Conservation (phyloP, 2,113 vertebrate genomes). For the Nothobranchius kuhntae region DNA sequence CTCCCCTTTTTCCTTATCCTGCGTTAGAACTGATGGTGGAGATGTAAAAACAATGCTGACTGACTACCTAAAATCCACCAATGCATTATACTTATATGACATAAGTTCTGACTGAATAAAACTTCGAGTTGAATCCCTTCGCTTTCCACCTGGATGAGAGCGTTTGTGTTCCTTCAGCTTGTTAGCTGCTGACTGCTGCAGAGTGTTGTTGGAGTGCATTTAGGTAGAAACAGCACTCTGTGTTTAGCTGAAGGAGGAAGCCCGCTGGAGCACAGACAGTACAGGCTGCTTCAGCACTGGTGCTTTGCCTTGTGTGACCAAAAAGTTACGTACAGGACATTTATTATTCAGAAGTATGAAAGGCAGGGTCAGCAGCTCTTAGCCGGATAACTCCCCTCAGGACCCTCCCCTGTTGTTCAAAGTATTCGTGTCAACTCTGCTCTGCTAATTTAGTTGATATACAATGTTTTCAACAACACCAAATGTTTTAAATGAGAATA, state of each 20-base stretch:
- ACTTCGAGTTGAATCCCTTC: not conserved
- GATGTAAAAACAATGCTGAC: not conserved
- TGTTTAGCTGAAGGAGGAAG: not conserved
- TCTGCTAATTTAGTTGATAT: not conserved
- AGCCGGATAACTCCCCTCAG: not conserved
- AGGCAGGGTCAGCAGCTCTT: slow-evolving; percentile 3
- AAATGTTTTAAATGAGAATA: too few species aligned
- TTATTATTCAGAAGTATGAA: slow-evolving; percentile 19
- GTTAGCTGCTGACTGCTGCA: not conserved
- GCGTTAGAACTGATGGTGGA: not conserved
- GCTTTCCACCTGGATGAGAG: not conserved
- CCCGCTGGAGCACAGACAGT: slow-evolving; percentile 2
- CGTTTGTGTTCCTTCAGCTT: not conserved
- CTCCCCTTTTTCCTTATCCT: too few species aligned
- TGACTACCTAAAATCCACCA: not conserved
- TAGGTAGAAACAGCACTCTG: not conserved
- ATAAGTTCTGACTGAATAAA: not conserved
- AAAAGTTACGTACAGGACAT: slow-evolving; percentile 4
- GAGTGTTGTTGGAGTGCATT: not conserved
- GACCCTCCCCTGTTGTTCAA: not conserved
- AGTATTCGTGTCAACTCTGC: not conserved
- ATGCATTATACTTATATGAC: not conserved
- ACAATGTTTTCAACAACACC: too few species aligned
- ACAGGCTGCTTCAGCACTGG: not conserved
- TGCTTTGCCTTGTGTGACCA: not conserved